phyloP scores from a whole-genome alignment of 1,140 invertebrate species.

The Yoshiicerus persimilis region DNA sequence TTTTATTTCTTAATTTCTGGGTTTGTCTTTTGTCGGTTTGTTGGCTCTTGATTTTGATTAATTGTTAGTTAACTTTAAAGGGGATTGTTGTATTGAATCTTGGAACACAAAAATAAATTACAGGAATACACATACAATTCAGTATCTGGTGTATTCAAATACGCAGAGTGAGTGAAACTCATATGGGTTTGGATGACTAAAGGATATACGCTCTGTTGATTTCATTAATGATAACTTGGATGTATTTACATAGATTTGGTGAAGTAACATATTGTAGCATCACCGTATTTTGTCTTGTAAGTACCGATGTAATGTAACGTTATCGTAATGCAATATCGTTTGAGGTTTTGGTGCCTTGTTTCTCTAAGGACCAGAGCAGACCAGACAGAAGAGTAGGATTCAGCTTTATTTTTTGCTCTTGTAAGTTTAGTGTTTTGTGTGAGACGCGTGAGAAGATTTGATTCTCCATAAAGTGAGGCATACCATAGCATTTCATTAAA shows the following conservation, averaged over 20 bases:
- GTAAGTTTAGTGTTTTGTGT: slow-evolving; percentile 10
- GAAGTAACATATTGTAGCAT: neutral
- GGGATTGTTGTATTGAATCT: neutral
- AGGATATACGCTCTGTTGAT: slow-evolving; percentile 4
- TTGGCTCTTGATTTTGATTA: slow-evolving; percentile 9
- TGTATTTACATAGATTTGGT: neutral
- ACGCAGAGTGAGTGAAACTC: neutral
- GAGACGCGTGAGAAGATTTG: slow-evolving; percentile 11
- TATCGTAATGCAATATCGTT: slow-evolving; percentile 4
- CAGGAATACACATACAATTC: neutral
- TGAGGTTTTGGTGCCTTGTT: slow-evolving; percentile 1
- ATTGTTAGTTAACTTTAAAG: slow-evolving; percentile 3
- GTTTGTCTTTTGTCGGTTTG: neutral
- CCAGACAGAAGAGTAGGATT: neutral
- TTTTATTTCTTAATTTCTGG: slow-evolving; percentile 1
- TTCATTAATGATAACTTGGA: neutral
- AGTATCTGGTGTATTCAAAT: neutral
- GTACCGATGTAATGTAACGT: neutral
- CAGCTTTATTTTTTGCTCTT: neutral
- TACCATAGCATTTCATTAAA: neutral
- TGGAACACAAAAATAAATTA: neutral
- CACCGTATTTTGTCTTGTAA: neutral
- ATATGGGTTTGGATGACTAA: neutral
- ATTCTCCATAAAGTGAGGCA: neutral
- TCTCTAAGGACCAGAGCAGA: neutral